These are phyloP conservation scores for Chinchilla lanigera DNA, from an alignment of 2,113 vertebrate genomes.

Conservation along the genomic window DNA sequence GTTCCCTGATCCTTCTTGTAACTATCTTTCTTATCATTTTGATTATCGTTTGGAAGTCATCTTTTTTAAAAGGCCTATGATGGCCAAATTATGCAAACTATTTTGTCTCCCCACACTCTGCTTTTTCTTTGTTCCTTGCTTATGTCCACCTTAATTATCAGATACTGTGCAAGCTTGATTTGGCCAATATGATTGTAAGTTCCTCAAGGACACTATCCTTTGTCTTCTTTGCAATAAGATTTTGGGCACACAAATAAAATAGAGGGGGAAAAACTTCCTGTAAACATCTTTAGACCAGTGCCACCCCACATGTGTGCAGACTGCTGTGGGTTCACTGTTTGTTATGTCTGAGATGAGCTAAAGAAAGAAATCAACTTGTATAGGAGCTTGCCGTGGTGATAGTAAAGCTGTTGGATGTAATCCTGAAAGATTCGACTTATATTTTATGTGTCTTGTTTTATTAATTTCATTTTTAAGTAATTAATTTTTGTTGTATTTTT, in stretches of 20 bases:
- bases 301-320: background rate
- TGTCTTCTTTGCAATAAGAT: constrained; percentile 21
- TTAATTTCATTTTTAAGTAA: constrained; percentile 44
- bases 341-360: constrained; percentile 2
- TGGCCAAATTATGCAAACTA: background rate
- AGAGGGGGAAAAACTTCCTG: background rate
- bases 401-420: constrained; percentile 23
- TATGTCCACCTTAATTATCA: background rate
- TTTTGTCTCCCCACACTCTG: background rate
- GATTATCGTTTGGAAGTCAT: constrained; percentile 31
- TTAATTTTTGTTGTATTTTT: constrained; percentile 51
- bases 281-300: background rate
- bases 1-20: background rate
- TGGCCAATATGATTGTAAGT: background rate
- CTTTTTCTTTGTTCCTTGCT: background rate
- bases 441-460: constrained; percentile 20
- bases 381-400: constrained; percentile 7
- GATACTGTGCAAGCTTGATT: background rate
- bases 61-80: background rate
- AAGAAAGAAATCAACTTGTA: background rate
- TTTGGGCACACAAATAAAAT: background rate
- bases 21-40: constrained; percentile 1
- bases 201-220: background rate
- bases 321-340: background rate
- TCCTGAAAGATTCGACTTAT: background rate